These are phyloP conservation scores for Megastigmus dorsalis DNA, from an alignment of 2,888 invertebrate species.

Conservation along the genomic window DNA sequence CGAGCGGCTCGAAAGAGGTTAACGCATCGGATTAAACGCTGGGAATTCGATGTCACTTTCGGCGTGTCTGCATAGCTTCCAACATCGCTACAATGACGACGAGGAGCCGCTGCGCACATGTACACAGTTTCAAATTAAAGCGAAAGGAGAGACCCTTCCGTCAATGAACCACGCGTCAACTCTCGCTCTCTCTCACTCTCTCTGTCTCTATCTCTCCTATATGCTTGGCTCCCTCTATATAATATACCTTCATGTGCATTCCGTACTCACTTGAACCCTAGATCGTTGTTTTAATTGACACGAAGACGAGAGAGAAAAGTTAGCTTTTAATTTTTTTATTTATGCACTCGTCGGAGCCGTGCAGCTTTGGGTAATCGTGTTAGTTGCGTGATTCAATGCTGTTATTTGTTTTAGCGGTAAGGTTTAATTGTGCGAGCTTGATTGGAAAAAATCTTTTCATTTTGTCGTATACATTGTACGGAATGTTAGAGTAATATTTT, in stretches of 20 bases:
- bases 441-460: too few species aligned
- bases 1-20: slow-evolving; percentile 71
- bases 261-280: slow-evolving; percentile 33
- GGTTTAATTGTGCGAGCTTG: too few species aligned
- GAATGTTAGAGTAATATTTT: too few species aligned
- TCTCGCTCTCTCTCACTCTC: not conserved
- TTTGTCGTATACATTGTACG: too few species aligned
- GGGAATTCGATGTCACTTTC: slow-evolving; percentile 70
- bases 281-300: slow-evolving; percentile 21
- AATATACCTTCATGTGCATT: slow-evolving; percentile 28
- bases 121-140: slow-evolving; percentile 32
- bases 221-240: too few species aligned
- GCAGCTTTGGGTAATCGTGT: too few species aligned
- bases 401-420: too few species aligned
- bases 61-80: too few species aligned
- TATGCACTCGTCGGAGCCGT: not conserved
- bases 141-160: not conserved
- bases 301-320: slow-evolving; percentile 33
- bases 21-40: slow-evolving; percentile 71
- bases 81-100: too few species aligned
- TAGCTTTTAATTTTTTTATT: slow-evolving; percentile 42
- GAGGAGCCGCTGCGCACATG: not conserved
- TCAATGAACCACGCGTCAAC: slow-evolving; percentile 12
- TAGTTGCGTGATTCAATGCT: too few species aligned
- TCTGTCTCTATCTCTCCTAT: too few species aligned